Evolutionary conservation across 2,797 vertebrate species (phyloP), one percentile per base, ranked within the genome.

Genomic region (Discoglossus pictus): DNA sequence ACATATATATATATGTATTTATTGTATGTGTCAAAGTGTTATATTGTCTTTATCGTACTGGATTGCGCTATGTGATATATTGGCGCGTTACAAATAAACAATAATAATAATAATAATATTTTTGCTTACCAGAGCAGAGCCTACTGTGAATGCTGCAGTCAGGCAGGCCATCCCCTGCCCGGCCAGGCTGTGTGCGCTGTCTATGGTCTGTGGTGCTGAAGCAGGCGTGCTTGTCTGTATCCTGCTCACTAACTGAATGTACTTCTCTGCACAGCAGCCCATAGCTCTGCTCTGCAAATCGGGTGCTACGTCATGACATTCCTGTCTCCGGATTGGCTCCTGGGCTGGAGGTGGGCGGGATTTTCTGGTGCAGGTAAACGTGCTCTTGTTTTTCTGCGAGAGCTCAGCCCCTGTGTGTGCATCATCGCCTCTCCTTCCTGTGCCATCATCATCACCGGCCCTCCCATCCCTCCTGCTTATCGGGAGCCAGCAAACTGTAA

Each of bases 131-230:
- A 81, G 47, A 78, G 80, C 78, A 68, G 74, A 83, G 76, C 85
- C 85, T 73, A 83, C 46, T 46, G 87, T 87, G 76, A 89, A 88
- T 68, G 87, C 83, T 61, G 87, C 87, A 80, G 82, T 86, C 85
- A 89, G 85, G 68, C 85, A 90, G 79, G 88, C 88, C 88, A 90
- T 89, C 81, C 87, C 82, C 80, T 59, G 65, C 56, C 43, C 34
- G 67, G 11, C 9, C 2, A n/a, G 25, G 44, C 46, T 23, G 16
- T 31, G 24, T 54, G 46, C 24, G 47, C 39, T 44, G 11, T 6
- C 46, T 25, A 16, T 11, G 12, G 39, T 17, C 21, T 25, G 53
- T 31, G 48, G 42, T 71, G 74, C 56, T 72, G 43, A 54, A 43
- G 2, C 50, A 52, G 44, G 31, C 66, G 61, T 31, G 67, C 47